Evolutionary conservation across 2,113 vertebrate genomes (phyloP).

Genomic region (Anseranas semipalmata): DNA sequence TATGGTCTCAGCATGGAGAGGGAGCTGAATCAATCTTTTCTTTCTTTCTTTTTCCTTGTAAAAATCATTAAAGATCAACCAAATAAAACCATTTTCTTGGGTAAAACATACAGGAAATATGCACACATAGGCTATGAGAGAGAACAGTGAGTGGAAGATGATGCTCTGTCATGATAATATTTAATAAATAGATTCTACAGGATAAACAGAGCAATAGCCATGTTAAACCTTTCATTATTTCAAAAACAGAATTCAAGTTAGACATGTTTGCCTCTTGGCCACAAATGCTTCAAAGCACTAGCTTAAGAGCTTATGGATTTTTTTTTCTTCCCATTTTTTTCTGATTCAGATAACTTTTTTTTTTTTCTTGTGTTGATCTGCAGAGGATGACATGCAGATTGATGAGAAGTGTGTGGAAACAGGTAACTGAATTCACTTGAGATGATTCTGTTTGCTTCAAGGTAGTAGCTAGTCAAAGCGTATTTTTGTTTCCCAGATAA

Average conservation of each 20-base stretch:
- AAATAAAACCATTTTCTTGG: background rate
- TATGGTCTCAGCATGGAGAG: background rate
- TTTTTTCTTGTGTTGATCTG: background rate
- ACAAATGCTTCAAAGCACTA: background rate
- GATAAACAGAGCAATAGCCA: background rate
- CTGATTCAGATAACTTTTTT: background rate
- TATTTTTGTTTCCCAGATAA: background rate
- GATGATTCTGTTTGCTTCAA: background rate
- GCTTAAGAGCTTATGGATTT: background rate
- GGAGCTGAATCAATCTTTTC: background rate
- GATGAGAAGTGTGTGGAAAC: slow-evolving; percentile 93
- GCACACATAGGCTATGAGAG: background rate
- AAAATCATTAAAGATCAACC: background rate
- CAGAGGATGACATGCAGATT: slow-evolving; percentile 90
- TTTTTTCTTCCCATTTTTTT: background rate
- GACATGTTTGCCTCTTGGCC: background rate
- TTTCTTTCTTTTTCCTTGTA: background rate
- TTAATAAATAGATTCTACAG: background rate
- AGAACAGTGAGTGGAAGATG: background rate
- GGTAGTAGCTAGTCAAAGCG: background rate
- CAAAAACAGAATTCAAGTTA: background rate
- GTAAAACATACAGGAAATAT: background rate
- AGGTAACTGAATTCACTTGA: slow-evolving; percentile 78
- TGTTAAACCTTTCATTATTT: background rate
- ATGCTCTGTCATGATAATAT: background rate